Evolutionary conservation across 2,797 vertebrate genomes (phyloP).

Genomic region (Oreortyx pictus): DNA sequence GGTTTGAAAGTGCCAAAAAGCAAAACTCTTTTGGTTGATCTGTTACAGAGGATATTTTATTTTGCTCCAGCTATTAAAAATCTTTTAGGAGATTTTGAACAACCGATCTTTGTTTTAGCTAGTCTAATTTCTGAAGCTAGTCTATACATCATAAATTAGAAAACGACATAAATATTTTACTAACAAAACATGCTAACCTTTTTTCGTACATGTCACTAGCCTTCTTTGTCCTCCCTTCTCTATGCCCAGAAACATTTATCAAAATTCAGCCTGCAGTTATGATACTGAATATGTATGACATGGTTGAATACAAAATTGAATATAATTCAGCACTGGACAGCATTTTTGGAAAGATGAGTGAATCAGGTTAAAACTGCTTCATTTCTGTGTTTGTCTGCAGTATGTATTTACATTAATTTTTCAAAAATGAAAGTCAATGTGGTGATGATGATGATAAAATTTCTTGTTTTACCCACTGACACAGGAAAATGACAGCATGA

Average conservation of each 20-base stretch:
- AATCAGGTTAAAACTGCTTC: constrained; percentile 39
- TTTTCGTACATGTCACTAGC: neutral
- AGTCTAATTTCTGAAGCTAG: neutral
- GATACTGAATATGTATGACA: neutral
- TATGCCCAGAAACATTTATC: neutral
- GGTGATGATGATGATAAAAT: constrained; percentile 22
- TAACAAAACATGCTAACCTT: neutral
- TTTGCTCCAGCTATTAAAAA: neutral
- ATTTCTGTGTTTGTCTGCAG: constrained; percentile 48
- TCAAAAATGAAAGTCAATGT: constrained; percentile 54
- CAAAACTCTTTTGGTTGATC: neutral
- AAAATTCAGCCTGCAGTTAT: constrained; percentile 25
- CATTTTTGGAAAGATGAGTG: constrained; percentile 31
- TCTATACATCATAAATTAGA: fast-evolving
- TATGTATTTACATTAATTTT: constrained; percentile 74
- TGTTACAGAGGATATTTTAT: neutral
- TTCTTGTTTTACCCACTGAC: constrained; percentile 44
- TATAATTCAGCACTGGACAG: constrained; percentile 75
- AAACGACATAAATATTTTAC: neutral
- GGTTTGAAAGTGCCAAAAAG: neutral
- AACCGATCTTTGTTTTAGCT: neutral
- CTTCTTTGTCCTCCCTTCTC: neutral
- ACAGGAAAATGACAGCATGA: constrained; percentile 53
- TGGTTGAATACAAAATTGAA: constrained; percentile 50
- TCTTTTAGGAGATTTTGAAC: neutral